Percentiles rank a stretch among this genome's conserved stretches.
Evolutionary conservation across 2,888 invertebrate species (phyloP).

Genomic region (Clostera curtula): DNA sequence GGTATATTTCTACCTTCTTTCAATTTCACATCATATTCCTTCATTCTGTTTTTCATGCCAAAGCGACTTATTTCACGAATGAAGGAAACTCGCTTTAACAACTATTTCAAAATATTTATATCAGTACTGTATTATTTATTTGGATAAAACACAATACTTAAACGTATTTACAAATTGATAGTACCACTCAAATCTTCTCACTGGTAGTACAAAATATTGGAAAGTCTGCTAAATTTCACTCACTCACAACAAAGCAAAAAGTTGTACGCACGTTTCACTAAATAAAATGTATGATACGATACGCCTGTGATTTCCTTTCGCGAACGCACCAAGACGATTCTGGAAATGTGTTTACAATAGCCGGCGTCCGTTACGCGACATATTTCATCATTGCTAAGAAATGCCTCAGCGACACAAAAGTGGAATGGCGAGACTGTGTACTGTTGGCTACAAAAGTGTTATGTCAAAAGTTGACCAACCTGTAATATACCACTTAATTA

Average conservation of each 20-base stretch:
- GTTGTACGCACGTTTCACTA: slow-evolving; percentile 29
- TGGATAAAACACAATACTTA: too few species aligned
- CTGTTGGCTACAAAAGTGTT: slow-evolving; percentile 17
- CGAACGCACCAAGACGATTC: slow-evolving; percentile 52
- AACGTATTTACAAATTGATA: not conserved
- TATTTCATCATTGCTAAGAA: slow-evolving; percentile 67
- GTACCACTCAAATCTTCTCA: too few species aligned
- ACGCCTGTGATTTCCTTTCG: slow-evolving; percentile 48
- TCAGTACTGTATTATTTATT: too few species aligned
- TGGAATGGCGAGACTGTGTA: slow-evolving; percentile 46
- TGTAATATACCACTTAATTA: too few species aligned
- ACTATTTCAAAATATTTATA: too few species aligned
- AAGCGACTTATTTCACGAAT: too few species aligned
- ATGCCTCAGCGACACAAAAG: slow-evolving; percentile 53
- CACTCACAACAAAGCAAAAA: slow-evolving; percentile 38
- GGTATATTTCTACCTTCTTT: too few species aligned
- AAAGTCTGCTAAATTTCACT: slow-evolving; percentile 17
- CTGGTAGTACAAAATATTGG: too few species aligned
- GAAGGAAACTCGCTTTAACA: too few species aligned
- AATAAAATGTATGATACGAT: slow-evolving; percentile 55
- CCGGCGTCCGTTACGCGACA: slow-evolving; percentile 47
- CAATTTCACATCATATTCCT: too few species aligned
- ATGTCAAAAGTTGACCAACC: slow-evolving; percentile 2
- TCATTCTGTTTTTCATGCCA: too few species aligned
- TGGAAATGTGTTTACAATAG: slow-evolving; percentile 71